Conservation (phyloP, 2,888 invertebrate genomes). For the Macrophya annulata region DNA sequence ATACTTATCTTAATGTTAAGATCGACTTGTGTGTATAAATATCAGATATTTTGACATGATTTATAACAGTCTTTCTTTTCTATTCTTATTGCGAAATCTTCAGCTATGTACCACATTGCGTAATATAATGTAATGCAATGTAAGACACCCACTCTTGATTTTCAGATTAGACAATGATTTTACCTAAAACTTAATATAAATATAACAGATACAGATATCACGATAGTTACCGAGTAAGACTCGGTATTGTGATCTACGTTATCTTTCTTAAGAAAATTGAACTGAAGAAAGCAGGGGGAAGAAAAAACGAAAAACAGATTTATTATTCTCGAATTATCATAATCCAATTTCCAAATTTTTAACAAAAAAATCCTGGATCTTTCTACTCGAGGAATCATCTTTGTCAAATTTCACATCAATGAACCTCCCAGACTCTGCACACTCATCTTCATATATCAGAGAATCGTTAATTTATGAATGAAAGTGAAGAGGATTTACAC, state of each 20-base stretch:
- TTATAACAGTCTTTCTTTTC: background rate
- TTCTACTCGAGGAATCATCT: background rate
- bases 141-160: background rate
- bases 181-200: background rate
- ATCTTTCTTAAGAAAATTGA: no score
- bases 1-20: background rate
- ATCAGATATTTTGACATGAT: background rate
- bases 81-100: background rate
- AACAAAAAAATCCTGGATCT: background rate
- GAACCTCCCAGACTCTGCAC: background rate
- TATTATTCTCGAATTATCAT: background rate
- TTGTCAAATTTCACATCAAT: background rate
- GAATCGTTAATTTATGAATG: background rate
- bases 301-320: background rate
- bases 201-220: no score
- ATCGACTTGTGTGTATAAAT: background rate
- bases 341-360: background rate
- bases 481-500: conserved; percentile 5
- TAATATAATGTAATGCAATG: background rate
- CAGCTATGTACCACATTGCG: background rate
- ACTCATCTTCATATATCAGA: background rate
- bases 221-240: no score
- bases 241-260: no score
- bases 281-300: no score
- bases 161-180: background rate